Evolutionary conservation across 2,113 vertebrate genomes (phyloP), one percentile per base, ranked within the genome.

Genomic region (Numenius arquata): DNA sequence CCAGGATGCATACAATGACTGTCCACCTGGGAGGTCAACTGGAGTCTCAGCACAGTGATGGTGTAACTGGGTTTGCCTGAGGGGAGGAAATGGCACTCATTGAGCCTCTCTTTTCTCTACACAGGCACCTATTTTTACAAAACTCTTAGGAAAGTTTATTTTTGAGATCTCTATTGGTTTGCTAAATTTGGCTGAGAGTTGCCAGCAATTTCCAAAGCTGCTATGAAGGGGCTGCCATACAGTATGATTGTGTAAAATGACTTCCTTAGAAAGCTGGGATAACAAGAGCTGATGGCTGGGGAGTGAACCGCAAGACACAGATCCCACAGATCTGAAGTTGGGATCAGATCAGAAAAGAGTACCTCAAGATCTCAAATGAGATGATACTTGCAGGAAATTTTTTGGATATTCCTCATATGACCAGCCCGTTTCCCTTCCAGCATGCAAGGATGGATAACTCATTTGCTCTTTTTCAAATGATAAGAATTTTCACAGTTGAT

Each of bases 241-340:
- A 65, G 47, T 25, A 65, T 0, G 15, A 22, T 36, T 52, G 41
- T 89, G 43, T 72, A 67, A 84, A 93, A 93, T 0, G 0, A 71
- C 73, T 88, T 92, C 59, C 79, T 90, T 78, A 67, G 80, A 95
- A 95, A 91, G 70, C 68, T 74, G 52, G 56, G 65, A 55, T 78
- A 90, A 86, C 27, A 88, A 84, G 65, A 84, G 76, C 45, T 91
- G 88, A 82, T 84, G 84, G 58, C 29, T 79, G 63, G n/a, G 48
- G 80, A 92, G 27, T 66, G 62, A 95, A 75, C 34, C 18, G 79
- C 53, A 67, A 81, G 79, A 84, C 83, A 18, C 25, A 93, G 80
- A 88, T 73, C 66, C n/a, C 41, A 87, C 41, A 90, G 45, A 91
- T 55, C 62, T 86, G 76, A 85, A 79, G 45, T 2, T 82, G 80